Conservation (phyloP, 2,113 vertebrate species). For the Cinclus mexicanus region DNA sequence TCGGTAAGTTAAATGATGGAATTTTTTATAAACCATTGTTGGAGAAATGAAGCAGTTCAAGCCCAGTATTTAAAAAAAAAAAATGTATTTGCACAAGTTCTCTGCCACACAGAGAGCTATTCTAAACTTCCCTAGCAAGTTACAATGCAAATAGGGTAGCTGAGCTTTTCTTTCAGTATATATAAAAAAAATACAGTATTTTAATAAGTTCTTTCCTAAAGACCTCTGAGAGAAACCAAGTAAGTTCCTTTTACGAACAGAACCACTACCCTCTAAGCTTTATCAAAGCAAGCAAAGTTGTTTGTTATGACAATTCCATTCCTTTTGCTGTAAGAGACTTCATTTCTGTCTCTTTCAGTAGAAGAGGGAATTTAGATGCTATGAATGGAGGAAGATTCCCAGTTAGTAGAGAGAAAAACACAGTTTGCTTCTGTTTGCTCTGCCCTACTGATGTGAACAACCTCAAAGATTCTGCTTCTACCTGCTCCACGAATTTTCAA, state of each 20-base stretch:
- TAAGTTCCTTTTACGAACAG: not conserved
- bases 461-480: not conserved
- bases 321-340: not conserved
- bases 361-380: not conserved
- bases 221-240: not conserved
- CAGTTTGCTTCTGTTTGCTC: not conserved
- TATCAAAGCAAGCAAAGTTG: not conserved
- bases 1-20: slow-evolving; percentile 71
- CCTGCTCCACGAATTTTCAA: not conserved
- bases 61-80: not conserved
- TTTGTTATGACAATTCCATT: not conserved
- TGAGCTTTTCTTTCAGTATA: not conserved
- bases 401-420: not conserved
- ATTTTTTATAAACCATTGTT: not conserved
- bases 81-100: not conserved
- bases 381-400: not conserved
- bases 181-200: not conserved
- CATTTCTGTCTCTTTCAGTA: not conserved
- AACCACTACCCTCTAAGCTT: not conserved
- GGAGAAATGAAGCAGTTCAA: not conserved
- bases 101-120: not conserved
- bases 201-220: not conserved
- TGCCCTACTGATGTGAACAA: not conserved
- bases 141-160: not conserved
- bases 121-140: not conserved